Percentiles rank a stretch among this genome's conserved stretches.
phyloP scores from a whole-genome alignment of 1,140 invertebrate genomes.

The Brachionus angularis region DNA sequence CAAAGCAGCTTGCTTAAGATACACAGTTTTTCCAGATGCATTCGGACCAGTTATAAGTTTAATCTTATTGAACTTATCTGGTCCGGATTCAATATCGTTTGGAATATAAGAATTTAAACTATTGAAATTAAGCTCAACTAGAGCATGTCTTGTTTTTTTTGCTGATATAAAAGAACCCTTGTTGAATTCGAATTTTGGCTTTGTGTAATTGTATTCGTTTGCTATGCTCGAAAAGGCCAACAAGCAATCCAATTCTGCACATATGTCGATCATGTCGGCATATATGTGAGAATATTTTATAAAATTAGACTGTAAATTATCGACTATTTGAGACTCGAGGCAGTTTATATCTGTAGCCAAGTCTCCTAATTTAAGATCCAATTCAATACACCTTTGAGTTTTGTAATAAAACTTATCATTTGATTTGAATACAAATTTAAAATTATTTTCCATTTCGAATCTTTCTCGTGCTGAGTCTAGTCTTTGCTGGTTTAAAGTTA shows the following conservation, averaged over 20 bases:
- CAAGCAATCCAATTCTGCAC: slow-evolving; percentile 58
- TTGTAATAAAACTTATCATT: slow-evolving; percentile 65
- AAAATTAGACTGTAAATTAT: slow-evolving; percentile 40
- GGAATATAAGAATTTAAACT: slow-evolving; percentile 67
- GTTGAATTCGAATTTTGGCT: slow-evolving; percentile 63
- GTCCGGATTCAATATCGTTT: slow-evolving; percentile 66
- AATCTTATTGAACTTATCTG: slow-evolving; percentile 60
- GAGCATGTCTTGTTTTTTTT: slow-evolving; percentile 68
- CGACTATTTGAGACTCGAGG: neutral
- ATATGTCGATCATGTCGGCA: slow-evolving; percentile 35
- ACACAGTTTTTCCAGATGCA: slow-evolving; percentile 61
- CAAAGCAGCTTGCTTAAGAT: slow-evolving; percentile 65
- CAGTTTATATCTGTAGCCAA: slow-evolving; percentile 43
- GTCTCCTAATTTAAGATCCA: slow-evolving; percentile 44
- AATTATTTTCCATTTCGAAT: slow-evolving; percentile 28
- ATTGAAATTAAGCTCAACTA: slow-evolving; percentile 64
- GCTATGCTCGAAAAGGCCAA: slow-evolving; percentile 69
- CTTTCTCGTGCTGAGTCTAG: neutral
- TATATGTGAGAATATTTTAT: slow-evolving; percentile 55
- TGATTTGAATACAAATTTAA: slow-evolving; percentile 45
- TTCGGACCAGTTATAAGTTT: slow-evolving; percentile 57
- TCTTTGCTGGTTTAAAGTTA: too few species aligned
- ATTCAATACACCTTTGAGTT: slow-evolving; percentile 68
- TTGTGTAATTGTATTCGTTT: slow-evolving; percentile 67
- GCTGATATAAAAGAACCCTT: slow-evolving; percentile 66